phyloP scores from a whole-genome alignment of 2,888 invertebrate genomes.

The Aphodius sticticus region DNA sequence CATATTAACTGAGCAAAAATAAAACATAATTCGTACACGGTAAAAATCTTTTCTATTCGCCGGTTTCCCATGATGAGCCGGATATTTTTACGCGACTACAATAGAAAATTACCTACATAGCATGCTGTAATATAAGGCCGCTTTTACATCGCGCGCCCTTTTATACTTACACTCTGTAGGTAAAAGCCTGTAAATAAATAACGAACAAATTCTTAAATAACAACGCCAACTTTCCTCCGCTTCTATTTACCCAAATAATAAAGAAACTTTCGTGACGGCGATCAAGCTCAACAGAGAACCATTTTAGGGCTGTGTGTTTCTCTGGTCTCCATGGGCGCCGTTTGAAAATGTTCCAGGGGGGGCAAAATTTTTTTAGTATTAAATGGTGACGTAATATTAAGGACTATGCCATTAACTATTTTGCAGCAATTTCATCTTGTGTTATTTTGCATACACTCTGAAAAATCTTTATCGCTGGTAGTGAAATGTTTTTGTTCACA shows the following conservation, averaged over 20 bases:
- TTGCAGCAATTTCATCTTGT: too few species aligned
- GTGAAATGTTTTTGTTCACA: too few species aligned
- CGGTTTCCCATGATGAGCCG: not conserved
- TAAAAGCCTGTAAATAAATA: not conserved
- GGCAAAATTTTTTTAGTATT: too few species aligned
- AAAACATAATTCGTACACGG: not conserved
- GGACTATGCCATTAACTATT: too few species aligned
- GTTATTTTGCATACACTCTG: too few species aligned
- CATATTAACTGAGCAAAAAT: not conserved
- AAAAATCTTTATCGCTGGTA: too few species aligned
- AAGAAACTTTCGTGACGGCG: not conserved
- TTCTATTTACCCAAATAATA: not conserved
- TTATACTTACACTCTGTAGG: not conserved
- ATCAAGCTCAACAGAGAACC: not conserved
- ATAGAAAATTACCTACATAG: not conserved
- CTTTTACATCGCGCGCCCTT: not conserved
- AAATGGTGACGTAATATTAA: too few species aligned
- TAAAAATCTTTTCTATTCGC: not conserved
- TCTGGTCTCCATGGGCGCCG: too few species aligned
- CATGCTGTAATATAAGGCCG: not conserved
- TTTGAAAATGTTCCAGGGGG: too few species aligned
- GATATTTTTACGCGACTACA: not conserved
- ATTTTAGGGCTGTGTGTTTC: not conserved
- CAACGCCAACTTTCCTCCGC: not conserved
- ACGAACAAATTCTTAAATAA: not conserved